Conservation (phyloP, 30 jellyfish, hydroid and myxozoan species). For the Euphysa ruthae region DNA sequence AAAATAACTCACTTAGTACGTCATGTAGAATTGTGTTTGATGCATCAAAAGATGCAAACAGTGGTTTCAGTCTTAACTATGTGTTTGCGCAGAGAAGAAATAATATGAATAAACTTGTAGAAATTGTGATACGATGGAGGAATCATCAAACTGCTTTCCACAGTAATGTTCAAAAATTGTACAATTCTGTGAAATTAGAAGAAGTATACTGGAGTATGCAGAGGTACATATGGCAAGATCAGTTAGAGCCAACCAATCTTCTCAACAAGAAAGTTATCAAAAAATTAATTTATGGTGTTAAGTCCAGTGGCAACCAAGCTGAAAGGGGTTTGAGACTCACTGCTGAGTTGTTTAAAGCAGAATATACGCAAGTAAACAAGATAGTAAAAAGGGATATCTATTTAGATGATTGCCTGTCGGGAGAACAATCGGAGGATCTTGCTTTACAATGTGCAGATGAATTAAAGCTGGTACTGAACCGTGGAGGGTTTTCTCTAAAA, state of each 20-base stretch:
- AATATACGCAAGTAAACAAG: not conserved
- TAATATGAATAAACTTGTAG: constrained; percentile 7
- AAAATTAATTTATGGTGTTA: constrained; percentile 8
- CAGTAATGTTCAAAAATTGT: constrained; percentile 19
- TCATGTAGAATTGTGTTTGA: constrained; percentile 10
- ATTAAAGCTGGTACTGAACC: not conserved
- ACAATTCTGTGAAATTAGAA: constrained; percentile 5
- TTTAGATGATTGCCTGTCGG: constrained; percentile 23
- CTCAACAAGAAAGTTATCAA: constrained; percentile 14
- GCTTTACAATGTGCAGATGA: constrained; percentile 19
- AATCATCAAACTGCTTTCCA: constrained; percentile 8
- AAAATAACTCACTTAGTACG: not conserved
- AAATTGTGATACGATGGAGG: constrained; percentile 23
- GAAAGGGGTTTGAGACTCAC: constrained; percentile 1
- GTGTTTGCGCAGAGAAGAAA: constrained; percentile 3
- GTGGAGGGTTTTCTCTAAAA: constrained; percentile 9
- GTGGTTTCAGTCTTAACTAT: not conserved
- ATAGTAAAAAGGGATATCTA: not conserved
- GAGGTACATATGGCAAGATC: constrained; percentile 21
- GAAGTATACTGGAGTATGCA: constrained; percentile 17
- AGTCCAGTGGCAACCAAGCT: constrained; percentile 24
- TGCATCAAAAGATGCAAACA: constrained; percentile 6
- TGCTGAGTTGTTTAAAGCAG: not conserved
- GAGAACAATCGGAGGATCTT: not conserved
- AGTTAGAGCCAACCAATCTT: not conserved